phyloP scores from a whole-genome alignment of 2,888 invertebrate species.

The Apomyelois bistriatella region DNA sequence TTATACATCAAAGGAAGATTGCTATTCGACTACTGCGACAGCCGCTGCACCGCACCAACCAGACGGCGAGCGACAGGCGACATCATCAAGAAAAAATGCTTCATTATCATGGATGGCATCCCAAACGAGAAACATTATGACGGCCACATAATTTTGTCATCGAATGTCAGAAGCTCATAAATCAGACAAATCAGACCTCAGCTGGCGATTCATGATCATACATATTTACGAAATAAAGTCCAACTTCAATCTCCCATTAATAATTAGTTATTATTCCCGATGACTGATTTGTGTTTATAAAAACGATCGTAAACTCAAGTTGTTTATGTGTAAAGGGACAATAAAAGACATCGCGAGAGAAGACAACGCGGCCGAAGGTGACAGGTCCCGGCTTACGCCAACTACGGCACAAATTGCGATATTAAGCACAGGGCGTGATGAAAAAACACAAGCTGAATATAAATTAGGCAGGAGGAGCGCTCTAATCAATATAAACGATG shows the following conservation, averaged over 20 bases:
- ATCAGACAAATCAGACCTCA: conserved; percentile 40
- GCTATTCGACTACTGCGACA: neutral
- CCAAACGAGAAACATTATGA: conserved; percentile 51
- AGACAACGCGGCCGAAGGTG: conserved; percentile 66
- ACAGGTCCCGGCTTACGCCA: conserved; percentile 75
- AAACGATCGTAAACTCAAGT: conserved; percentile 53
- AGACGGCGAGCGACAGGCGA: conserved; percentile 28
- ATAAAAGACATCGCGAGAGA: conserved; percentile 60
- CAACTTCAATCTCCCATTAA: conserved; percentile 46
- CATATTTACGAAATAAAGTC: conserved; percentile 35
- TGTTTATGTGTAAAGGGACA: conserved; percentile 62
- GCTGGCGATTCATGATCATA: conserved; percentile 43
- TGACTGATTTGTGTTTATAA: conserved; percentile 50
- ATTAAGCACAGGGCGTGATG: conserved; percentile 79
- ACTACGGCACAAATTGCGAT: conserved; percentile 78
- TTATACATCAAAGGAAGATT: no score
- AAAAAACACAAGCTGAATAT: conserved; percentile 81
- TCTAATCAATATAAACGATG: conserved; percentile 81
- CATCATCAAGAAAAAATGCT: conserved; percentile 42
- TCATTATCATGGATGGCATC: conserved; percentile 53
- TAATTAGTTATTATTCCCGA: conserved; percentile 48
- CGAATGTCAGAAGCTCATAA: conserved; percentile 36
- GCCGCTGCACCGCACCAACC: neutral
- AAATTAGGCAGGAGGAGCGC: conserved; percentile 76
- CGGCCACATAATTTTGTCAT: conserved; percentile 55